Percentiles rank a stretch among this genome's conserved stretches.
These are phyloP conservation scores for Lasioglossum pauxillum DNA, from an alignment of 2,888 invertebrate genomes.

Conservation along the genomic window DNA sequence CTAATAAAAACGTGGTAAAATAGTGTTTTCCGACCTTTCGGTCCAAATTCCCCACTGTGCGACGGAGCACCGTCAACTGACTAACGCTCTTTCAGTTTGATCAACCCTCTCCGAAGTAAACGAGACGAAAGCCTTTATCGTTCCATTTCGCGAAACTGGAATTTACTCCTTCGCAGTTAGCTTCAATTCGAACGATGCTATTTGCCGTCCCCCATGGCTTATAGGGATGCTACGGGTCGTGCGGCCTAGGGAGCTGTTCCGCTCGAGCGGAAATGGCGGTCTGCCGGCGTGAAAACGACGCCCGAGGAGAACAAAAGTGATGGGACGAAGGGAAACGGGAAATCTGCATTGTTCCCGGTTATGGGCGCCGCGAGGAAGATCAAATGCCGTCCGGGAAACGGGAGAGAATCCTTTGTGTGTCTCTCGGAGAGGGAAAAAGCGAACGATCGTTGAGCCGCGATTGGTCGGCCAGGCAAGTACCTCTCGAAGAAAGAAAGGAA, in stretches of 20 bases:
- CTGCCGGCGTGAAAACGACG: neutral
- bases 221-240: neutral
- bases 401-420: neutral
- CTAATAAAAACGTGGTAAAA: too few relatives aligned
- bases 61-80: neutral
- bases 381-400: conserved; percentile 4
- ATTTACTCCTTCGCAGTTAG: neutral
- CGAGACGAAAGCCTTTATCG: neutral
- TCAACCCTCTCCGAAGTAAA: neutral
- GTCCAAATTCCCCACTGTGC: too few relatives aligned
- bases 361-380: conserved; percentile 6
- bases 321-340: neutral
- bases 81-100: neutral
- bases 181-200: neutral
- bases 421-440: neutral
- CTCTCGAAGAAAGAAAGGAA: neutral
- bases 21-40: too few relatives aligned
- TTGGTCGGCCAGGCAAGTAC: neutral
- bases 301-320: neutral
- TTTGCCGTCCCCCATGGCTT: neutral
- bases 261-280: neutral
- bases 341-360: conserved; percentile 30
- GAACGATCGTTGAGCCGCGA: neutral
- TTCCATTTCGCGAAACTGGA: neutral
- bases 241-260: neutral